Evolutionary conservation across 2,797 vertebrate genomes (phyloP).

Genomic region (Percopsis omiscomaycus): DNA sequence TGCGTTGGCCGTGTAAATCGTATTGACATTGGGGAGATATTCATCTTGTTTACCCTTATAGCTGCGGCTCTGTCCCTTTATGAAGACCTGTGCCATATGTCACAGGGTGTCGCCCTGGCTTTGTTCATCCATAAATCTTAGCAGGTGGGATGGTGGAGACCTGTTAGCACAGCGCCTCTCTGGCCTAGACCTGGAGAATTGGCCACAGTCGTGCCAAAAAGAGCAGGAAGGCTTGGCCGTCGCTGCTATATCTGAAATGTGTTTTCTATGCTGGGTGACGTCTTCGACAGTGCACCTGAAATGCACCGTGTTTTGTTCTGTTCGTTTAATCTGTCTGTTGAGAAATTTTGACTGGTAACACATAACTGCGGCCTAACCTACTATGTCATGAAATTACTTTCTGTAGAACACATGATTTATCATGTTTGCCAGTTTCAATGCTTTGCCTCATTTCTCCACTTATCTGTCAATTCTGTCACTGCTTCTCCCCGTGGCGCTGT

Average conservation of each 20-base stretch:
- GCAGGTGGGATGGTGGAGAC: conserved; percentile 68
- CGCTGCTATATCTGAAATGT: conserved; percentile 51
- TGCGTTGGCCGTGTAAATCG: conserved; percentile 74
- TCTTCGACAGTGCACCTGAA: conserved; percentile 53
- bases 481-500: conserved; percentile 35
- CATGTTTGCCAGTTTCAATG: conserved; percentile 53
- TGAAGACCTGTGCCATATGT: conserved; percentile 77
- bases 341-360: conserved; percentile 54
- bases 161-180: conserved; percentile 69
- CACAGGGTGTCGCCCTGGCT: conserved; percentile 73
- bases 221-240: conserved; percentile 43
- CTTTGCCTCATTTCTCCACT: conserved; percentile 62
- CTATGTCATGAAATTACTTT: conserved; percentile 52
- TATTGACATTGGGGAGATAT: conserved; percentile 75
- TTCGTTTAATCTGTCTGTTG: conserved; percentile 37
- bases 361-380: conserved; percentile 52
- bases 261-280: conserved; percentile 42
- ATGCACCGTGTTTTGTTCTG: conserved; percentile 33
- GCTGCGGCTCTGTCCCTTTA: conserved; percentile 69
- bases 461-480: conserved; percentile 53
- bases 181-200: conserved; percentile 59
- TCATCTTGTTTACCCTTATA: conserved; percentile 78
- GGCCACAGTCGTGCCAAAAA: conserved; percentile 43
- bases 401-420: conserved; percentile 59
- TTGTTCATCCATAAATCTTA: conserved; percentile 72